These are phyloP conservation scores for Halictus rubicundus DNA, from an alignment of 1,140 invertebrate genomes.

Conservation along the genomic window DNA sequence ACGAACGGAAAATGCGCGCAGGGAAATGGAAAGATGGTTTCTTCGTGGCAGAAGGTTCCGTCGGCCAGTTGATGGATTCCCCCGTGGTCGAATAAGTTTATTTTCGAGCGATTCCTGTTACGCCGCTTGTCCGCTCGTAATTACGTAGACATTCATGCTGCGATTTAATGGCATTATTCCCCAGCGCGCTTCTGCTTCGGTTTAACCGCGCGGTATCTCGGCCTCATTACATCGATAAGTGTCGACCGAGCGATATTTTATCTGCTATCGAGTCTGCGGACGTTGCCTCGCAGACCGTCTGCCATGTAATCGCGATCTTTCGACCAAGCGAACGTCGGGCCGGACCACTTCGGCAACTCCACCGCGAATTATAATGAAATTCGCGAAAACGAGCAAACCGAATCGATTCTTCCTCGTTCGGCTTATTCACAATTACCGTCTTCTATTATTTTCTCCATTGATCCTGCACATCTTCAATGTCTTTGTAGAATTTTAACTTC, in stretches of 20 bases:
- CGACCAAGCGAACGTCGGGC: too few species aligned
- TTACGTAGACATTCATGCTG: conserved; percentile 37
- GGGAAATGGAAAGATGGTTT: too few species aligned
- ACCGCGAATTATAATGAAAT: too few species aligned
- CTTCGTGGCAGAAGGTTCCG: too few species aligned
- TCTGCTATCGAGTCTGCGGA: background rate
- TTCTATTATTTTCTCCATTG: too few species aligned
- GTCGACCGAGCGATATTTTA: conserved; percentile 11
- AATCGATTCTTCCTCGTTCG: too few species aligned
- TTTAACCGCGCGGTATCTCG: conserved; percentile 30
- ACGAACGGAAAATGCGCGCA: too few species aligned
- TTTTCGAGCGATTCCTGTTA: conserved; percentile 13
- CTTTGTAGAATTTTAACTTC: too few species aligned
- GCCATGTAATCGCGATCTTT: background rate
- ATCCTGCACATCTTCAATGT: too few species aligned
- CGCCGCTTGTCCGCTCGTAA: conserved; percentile 41
- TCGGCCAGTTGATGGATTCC: background rate
- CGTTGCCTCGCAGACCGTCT: background rate
- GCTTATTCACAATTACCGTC: too few species aligned
- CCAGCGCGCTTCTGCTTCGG: conserved; percentile 25
- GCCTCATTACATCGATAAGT: conserved; percentile 22
- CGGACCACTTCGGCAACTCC: too few species aligned
- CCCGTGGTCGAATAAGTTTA: background rate
- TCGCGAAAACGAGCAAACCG: too few species aligned
- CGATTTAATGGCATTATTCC: conserved; percentile 40